Base-by-base conservation (phyloP, 2,888 invertebrate genomes). In the Parasteatoda lunata region DNA sequence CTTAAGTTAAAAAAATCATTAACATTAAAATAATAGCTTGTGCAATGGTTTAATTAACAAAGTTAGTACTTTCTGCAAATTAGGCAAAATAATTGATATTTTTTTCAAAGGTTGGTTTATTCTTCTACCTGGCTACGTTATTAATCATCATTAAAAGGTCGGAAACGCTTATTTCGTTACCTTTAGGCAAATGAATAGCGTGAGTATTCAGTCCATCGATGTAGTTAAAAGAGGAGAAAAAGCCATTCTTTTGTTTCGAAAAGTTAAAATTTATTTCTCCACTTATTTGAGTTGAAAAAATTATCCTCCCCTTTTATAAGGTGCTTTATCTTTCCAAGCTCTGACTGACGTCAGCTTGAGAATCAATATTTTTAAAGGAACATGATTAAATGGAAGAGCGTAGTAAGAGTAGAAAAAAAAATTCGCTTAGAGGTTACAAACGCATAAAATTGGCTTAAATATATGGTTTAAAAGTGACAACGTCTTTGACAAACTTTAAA, bases 171-270 rank as follows among this genome's bases (percentile, higher is more conserved):
- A 75, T 82, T 76, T 59, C 66, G 69, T 82, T 51, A 75, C 59
- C 54, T 68, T 75, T 82, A 82, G 69, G 75, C 69, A 82, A 82
- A 82, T 82, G 81, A 75, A 73, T 73, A 52, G 66, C 65, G 48
- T 68, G 59, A 30, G 68, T 48, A 68, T 82, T 49, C 69, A 68
- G 54, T 59, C 70, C 78, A 71, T 47, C n/a, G n/a, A 30, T 30
- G 15, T 45, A 52, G 3, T 54, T 73, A 13, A 30, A n/a, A 30
- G 45, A 72, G 69, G 64, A 47, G 70, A 59, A 59, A 59, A 30
- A 59, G 13, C 45, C 49, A 48, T 49, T 65, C 75, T 49, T 64
- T 76, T 59, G 59, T 65, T 76, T n/a, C 45, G 52, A 11, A 49
- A 68, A 49, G 77, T 51, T 52, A 52, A 77, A 77, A 45, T 76